Conservation (phyloP, 2,113 vertebrate genomes). For the Triplophysa tibetana region DNA sequence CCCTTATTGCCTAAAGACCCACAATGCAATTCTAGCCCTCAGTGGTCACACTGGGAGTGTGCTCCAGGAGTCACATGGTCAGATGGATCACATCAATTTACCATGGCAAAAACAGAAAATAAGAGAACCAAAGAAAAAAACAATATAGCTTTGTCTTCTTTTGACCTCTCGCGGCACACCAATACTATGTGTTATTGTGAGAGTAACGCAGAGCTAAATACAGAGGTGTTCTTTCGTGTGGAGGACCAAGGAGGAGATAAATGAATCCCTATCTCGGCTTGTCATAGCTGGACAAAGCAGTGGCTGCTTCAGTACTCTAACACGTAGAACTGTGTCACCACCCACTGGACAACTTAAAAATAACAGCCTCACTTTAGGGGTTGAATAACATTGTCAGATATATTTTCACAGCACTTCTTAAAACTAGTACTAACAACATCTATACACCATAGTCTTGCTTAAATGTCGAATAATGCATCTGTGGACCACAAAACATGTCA, state of each 20-base stretch:
- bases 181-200: slow-evolving; percentile 60
- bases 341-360: slow-evolving; percentile 45
- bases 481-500: not conserved
- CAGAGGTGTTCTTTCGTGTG: slow-evolving; percentile 48
- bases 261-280: slow-evolving; percentile 78
- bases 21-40: slow-evolving; percentile 82
- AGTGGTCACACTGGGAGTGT: slow-evolving; percentile 82
- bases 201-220: slow-evolving; percentile 69
- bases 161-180: slow-evolving; percentile 80
- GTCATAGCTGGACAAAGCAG: slow-evolving; percentile 71
- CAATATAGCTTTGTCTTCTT: slow-evolving; percentile 56
- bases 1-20: slow-evolving; percentile 81
- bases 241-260: slow-evolving; percentile 73
- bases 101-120: slow-evolving; percentile 60
- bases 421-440: too few relatives aligned
- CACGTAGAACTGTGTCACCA: slow-evolving; percentile 47
- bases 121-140: slow-evolving; percentile 53
- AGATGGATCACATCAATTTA: slow-evolving; percentile 96
- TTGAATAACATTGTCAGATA: not conserved
- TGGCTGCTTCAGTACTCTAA: slow-evolving; percentile 51
- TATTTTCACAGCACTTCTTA: too few relatives aligned
- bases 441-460: too few relatives aligned
- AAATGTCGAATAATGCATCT: too few relatives aligned
- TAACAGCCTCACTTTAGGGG: slow-evolving; percentile 6
- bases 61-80: slow-evolving; percentile 82